Conservation (phyloP, 2,888 invertebrate genomes). For the Callinectes sapidus region DNA sequence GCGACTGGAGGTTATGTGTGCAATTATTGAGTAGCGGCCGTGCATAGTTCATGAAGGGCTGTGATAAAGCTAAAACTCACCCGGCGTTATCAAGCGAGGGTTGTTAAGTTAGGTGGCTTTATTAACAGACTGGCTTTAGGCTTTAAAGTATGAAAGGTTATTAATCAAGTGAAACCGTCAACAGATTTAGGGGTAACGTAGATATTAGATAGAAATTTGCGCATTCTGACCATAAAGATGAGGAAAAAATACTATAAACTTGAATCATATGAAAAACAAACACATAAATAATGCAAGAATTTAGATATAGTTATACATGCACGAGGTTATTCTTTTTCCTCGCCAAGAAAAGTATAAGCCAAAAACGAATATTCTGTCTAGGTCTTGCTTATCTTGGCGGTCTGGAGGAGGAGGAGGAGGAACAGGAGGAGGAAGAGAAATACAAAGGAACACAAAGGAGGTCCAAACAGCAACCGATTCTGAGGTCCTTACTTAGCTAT, state of each 20-base stretch:
- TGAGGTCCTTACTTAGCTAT: no score
- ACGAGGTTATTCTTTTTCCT: neutral
- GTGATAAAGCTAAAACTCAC: neutral
- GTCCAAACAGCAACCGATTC: no score
- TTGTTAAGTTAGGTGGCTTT: neutral
- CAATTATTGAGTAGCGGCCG: neutral
- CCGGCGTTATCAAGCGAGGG: neutral
- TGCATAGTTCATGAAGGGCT: neutral
- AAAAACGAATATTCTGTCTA: neutral
- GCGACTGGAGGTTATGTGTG: neutral
- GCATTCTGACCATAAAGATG: neutral
- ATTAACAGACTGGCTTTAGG: neutral
- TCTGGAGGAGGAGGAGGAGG: conserved; percentile 16
- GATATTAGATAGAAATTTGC: neutral
- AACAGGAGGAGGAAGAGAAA: neutral
- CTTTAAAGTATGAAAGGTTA: neutral
- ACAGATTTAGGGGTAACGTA: neutral
- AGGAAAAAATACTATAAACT: neutral
- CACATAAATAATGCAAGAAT: neutral
- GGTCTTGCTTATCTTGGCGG: neutral
- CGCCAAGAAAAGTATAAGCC: neutral
- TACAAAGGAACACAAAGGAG: no score
- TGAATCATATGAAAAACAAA: neutral
- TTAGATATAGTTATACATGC: neutral
- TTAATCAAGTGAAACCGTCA: neutral